These are phyloP conservation scores for Patella ulyssiponensis DNA, from an alignment of 2,888 invertebrate species.

Conservation along the genomic window DNA sequence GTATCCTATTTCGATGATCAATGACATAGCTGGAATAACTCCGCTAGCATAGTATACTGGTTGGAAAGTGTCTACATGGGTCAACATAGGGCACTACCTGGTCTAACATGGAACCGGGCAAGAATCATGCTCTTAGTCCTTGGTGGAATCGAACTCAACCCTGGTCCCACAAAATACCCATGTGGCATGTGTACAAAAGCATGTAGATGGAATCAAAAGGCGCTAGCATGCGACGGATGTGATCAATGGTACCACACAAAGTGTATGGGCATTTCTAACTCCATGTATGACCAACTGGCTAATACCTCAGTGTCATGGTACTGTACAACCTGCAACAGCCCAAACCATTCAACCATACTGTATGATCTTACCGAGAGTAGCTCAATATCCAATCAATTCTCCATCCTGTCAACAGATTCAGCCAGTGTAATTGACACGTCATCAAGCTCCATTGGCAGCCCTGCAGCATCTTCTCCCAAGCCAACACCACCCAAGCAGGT, in stretches of 20 bases:
- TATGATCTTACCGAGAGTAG: too few species aligned
- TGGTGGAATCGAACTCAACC: conserved; percentile 11
- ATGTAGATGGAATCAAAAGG: conserved; percentile 1
- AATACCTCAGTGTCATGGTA: too few species aligned
- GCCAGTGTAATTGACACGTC: not conserved
- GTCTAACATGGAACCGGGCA: too few species aligned
- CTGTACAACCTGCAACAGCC: too few species aligned
- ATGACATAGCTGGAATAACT: too few species aligned
- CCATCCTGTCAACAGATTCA: not conserved
- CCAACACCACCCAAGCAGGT: not conserved
- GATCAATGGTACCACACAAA: conserved; percentile 13
- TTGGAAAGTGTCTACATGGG: too few species aligned
- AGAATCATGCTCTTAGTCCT: too few species aligned
- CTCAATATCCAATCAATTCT: too few species aligned
- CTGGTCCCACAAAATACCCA: conserved; percentile 12
- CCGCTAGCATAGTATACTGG: too few species aligned
- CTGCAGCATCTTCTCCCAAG: conserved; percentile 16
- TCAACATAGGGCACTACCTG: too few species aligned
- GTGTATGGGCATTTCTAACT: conserved; percentile 10
- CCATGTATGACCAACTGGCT: not conserved
- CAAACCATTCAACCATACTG: too few species aligned
- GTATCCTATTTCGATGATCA: too few species aligned
- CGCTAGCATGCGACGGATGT: conserved; percentile 16
- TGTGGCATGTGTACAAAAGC: conserved; percentile 11
- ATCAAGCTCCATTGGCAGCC: conserved; percentile 3